Base-by-base conservation (phyloP, 2,113 vertebrate genomes). In the Halichoerus grypus region DNA sequence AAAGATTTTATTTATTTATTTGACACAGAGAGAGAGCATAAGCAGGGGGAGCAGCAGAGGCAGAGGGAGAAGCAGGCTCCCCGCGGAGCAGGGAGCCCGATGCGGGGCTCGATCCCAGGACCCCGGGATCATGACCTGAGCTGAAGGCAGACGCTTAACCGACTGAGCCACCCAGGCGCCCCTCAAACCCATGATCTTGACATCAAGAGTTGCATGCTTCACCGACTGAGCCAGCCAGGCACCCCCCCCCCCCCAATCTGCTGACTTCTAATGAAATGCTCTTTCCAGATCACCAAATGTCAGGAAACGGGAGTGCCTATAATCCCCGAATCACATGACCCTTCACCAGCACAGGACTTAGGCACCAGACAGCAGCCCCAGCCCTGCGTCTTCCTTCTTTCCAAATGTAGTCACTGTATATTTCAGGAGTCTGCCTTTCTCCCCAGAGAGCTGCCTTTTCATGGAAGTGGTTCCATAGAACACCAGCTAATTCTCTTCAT, bases 401-500 rank as follows among this genome's bases (percentile, higher is more conserved):
- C 59, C 67, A 93, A 53, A 95, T 46, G 26, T 8, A 31, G 55
- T 65, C 63, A 51, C 69, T 28, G 1, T 24, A 1, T 9, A 69
- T 49, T 77, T 85, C 65, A 59, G 19, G 53, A 85, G 86, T 46
- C 53, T n/a, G 74, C 53, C 67, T 51, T 28, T 83, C 88, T 95
- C 91, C 93, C 71, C 63, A 36, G 76, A 83, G 72, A 91, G 59
- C 53, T 21, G 72, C 46, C 39, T 89, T 92, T 82, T 82, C 85
- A 77, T 74, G 89, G 49, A 82, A 26, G 12, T 36, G 74, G n/a
- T 53, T 69, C 85, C 77, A 31, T 67, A 72, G 65, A 61, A 61
- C 46, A 21, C 83, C 55, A 15, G 28, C 51, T 94, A 39, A 96
- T 69, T 59, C 74, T 63, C 72, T 76, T 3, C 6, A 2, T 57